Percentiles rank a stretch among this genome's conserved stretches.
Conservation (phyloP, 2,797 vertebrate species). For the Denticeps clupeoides region DNA sequence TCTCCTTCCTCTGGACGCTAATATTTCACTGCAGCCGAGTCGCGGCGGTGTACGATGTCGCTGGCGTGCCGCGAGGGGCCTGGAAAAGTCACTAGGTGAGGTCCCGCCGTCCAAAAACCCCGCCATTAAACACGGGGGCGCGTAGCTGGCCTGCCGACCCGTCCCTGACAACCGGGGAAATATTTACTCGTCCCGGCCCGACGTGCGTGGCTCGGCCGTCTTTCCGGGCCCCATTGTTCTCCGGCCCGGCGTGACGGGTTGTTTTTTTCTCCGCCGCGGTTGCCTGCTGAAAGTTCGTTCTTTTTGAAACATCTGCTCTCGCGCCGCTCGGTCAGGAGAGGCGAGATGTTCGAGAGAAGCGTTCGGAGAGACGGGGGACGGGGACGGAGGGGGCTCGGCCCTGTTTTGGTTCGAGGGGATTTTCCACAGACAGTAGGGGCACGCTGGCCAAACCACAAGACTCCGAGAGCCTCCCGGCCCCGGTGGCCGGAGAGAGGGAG, state of each 20-base stretch:
- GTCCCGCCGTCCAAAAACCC: slow-evolving; percentile 11
- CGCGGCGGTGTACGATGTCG: slow-evolving; percentile 23
- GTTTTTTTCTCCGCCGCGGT: not conserved
- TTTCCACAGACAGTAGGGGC: slow-evolving; percentile 21
- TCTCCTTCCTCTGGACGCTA: slow-evolving; percentile 22
- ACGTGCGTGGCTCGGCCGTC: slow-evolving; percentile 28
- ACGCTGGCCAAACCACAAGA: slow-evolving; percentile 21
- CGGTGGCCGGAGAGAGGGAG: slow-evolving; percentile 22
- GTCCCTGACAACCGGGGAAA: slow-evolving; percentile 85
- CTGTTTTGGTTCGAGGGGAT: slow-evolving; percentile 20
- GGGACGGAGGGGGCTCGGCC: too few species aligned
- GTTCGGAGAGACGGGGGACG: too few species aligned
- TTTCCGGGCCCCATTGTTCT: slow-evolving; percentile 9
- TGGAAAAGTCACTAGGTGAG: slow-evolving; percentile 61
- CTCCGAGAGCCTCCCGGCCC: slow-evolving; percentile 11
- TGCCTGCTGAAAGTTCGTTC: slow-evolving; percentile 7
- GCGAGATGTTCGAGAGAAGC: too few species aligned
- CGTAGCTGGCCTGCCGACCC: slow-evolving; percentile 58
- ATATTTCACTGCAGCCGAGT: slow-evolving; percentile 22
- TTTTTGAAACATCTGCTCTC: slow-evolving; percentile 16
- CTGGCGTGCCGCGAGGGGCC: slow-evolving; percentile 31
- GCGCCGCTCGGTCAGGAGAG: too few species aligned
- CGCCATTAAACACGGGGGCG: slow-evolving; percentile 41
- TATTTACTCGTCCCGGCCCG: slow-evolving; percentile 71
- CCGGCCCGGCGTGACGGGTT: not conserved